phyloP scores from a whole-genome alignment of 2,113 vertebrate species.

The Rostratula benghalensis region DNA sequence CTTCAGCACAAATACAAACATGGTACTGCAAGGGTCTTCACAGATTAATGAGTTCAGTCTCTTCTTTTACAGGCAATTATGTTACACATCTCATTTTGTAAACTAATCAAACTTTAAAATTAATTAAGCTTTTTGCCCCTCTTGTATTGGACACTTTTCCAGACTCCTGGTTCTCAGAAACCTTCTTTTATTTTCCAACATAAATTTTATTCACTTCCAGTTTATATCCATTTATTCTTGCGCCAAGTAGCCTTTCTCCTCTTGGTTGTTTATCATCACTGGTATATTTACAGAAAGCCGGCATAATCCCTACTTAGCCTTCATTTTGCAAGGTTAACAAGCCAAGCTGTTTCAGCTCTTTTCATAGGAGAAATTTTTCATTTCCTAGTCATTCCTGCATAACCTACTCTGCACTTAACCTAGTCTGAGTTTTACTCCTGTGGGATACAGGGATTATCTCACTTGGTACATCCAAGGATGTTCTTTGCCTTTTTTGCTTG shows the following conservation, averaged over 20 bases:
- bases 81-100: not conserved
- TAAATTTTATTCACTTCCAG: not conserved
- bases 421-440: not conserved
- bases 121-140: constrained; percentile 31
- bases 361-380: not conserved
- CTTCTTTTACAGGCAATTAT: constrained; percentile 27
- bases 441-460: not conserved
- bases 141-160: not conserved
- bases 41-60: constrained; percentile 37
- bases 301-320: not conserved
- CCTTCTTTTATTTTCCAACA: not conserved
- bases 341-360: not conserved
- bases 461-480: not conserved
- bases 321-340: constrained; percentile 15
- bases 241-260: not conserved
- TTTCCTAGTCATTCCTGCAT: not conserved
- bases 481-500: not conserved
- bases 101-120: constrained; percentile 36
- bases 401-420: not conserved
- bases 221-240: not conserved
- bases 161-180: not conserved
- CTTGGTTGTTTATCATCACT: not conserved
- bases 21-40: not conserved
- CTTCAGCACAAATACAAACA: not conserved
- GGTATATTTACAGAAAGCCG: constrained; percentile 5